Evolutionary conservation across 2,113 vertebrate species (phyloP), one percentile per base, ranked within the genome.

Genomic region (Morone chrysops): DNA sequence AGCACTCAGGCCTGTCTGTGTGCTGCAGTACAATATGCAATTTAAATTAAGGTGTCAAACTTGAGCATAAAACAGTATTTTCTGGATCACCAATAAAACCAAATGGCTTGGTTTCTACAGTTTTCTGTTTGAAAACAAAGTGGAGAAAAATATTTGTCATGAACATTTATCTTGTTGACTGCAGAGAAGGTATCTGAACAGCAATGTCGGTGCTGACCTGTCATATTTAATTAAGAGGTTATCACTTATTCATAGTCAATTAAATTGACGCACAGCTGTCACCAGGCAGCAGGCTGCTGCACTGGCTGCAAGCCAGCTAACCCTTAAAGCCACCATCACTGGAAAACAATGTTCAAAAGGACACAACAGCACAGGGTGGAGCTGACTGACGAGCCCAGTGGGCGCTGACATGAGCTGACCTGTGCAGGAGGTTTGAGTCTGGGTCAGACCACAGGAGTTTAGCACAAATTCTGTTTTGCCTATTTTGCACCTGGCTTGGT

Each of bases 171-270:
- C 54, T 60, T 12, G 43, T 25, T 54, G 53, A 57, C 70, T 65
- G 20, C 57, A 70, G 65, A 66, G 12, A 45, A 36, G 45, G 62
- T 59, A 80, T 82, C 77, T 61, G 84, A 79, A 51, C 75, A 54
- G 40, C 61, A 0, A 4, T 8, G 61, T 74, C 67, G 31, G 16
- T 16, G 78, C 3, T 5, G 63, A 83, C 36, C 68, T 9, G 66
- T 51, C 56, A 56, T 22, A 73, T 79, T 82, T 10, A 79, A 84
- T 84, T 79, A 87, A 63, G 82, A 59, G 25, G 59, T 67, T 22
- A 74, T 85, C 78, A 79, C 62, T 79, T 82, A 82, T 79, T 89
- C 75, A 83, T 41, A 10, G 56, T 69, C 78, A 72, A 65, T 81
- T 84, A 89, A 71, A 59, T 17, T 11, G 72, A 76, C 85, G 69